A percentile compares a stretch with the other conserved stretches of the same genome.
Evolutionary conservation across 2,888 invertebrate genomes (phyloP).

Genomic region (Hybos culiciformis): DNA sequence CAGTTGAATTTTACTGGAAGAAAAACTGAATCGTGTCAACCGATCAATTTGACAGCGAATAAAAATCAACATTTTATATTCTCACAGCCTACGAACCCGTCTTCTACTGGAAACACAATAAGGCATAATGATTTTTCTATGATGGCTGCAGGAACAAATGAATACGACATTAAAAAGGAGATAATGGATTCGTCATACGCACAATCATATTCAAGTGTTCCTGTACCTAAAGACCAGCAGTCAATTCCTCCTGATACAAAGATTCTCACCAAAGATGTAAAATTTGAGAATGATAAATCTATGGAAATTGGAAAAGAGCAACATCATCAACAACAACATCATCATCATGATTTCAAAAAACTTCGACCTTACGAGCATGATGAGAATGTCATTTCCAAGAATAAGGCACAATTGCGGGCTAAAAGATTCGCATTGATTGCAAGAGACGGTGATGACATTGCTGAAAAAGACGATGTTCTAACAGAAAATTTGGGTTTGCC

Average conservation of each 20-base stretch:
- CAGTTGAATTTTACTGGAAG: too few species aligned
- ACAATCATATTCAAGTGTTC: conserved; percentile 19
- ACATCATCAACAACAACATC: conserved; percentile 19
- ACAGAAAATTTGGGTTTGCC: conserved; percentile 40
- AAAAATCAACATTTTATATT: too few species aligned
- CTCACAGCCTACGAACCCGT: too few species aligned
- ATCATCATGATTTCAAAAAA: too few species aligned
- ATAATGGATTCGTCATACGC: conserved; percentile 7
- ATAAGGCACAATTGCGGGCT: background rate
- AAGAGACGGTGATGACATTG: conserved; percentile 14
- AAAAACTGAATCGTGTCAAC: too few species aligned
- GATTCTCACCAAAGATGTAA: conserved; percentile 8
- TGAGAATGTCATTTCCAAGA: too few species aligned
- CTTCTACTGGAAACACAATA: too few species aligned
- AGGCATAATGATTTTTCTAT: too few species aligned
- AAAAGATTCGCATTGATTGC: conserved; percentile 6
- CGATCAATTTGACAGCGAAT: too few species aligned
- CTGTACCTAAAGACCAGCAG: conserved; percentile 24
- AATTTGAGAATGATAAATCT: conserved; percentile 10
- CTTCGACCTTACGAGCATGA: too few species aligned
- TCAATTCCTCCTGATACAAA: conserved; percentile 16
- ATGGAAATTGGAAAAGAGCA: conserved; percentile 9
- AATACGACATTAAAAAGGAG: conserved; percentile 13
- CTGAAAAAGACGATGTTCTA: conserved; percentile 18
- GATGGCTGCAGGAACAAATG: too few species aligned